These are phyloP conservation scores for Micrasema minimum DNA, from an alignment of 1,140 invertebrate species.

Conservation along the genomic window DNA sequence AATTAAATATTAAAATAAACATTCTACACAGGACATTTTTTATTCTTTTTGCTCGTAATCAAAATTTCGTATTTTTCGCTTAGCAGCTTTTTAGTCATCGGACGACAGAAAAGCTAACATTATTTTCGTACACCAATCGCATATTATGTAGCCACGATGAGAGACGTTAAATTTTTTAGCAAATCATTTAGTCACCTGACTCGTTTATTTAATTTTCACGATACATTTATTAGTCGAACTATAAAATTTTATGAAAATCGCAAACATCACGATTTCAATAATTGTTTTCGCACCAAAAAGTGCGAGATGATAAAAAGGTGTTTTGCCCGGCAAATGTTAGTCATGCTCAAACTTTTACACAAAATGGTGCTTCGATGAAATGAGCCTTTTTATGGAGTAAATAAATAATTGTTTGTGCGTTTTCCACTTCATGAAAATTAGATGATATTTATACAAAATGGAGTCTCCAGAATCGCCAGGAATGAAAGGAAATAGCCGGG, in stretches of 20 bases:
- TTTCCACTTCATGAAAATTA: background rate
- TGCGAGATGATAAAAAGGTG: slow-evolving; percentile 17
- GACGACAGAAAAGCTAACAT: no score
- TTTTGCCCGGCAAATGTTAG: background rate
- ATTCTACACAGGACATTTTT: no score
- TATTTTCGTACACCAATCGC: no score
- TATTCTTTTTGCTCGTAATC: no score
- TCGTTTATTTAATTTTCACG: slow-evolving; percentile 9
- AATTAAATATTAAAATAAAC: no score
- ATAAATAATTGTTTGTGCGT: no score
- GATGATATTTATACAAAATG: slow-evolving; percentile 4
- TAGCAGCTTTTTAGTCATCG: no score
- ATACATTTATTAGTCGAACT: slow-evolving; percentile 19
- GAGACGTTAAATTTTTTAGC: no score
- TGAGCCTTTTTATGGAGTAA: background rate
- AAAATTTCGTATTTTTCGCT: no score
- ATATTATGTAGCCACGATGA: background rate
- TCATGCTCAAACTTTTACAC: background rate
- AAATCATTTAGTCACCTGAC: slow-evolving; percentile 7
- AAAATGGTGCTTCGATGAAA: slow-evolving; percentile 27
- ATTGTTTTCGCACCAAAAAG: slow-evolving; percentile 13
- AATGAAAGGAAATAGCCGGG: background rate
- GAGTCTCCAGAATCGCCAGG: slow-evolving; percentile 19
- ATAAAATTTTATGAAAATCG: slow-evolving; percentile 16
- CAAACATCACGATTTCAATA: slow-evolving; percentile 13